Evolutionary conservation across 1,140 invertebrate species (phyloP), one percentile per base, ranked within the genome.

Genomic region (Pogonomyrmex californicus): DNA sequence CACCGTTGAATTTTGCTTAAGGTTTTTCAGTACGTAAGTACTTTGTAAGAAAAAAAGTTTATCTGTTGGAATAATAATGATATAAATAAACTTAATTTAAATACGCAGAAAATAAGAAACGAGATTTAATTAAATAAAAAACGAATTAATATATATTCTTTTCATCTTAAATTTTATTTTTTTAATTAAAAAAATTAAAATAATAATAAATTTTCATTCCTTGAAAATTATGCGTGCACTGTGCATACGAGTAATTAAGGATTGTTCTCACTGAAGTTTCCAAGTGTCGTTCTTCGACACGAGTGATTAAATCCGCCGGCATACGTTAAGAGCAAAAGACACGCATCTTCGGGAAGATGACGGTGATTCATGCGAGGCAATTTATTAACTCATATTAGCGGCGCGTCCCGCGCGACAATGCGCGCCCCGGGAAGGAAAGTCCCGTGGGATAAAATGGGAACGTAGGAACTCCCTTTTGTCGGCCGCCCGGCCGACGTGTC

Each of bases 401-500:
- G n/a, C 41, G 70, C 44, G 66, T 9, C 14, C 30, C 33, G 30
- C 33, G 30, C 47, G 9, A 41, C 6, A 47, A 83, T 79, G 36
- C 30, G 47, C 36, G 12, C 17, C 30, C 30, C 14, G 51, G 10
- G 60, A 75, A 86, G 78, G 88, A 88, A 89, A 75, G 65, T 49
- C 63, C 66, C 68, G 56, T 17, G 54, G 79, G 68, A 49, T 58
- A 81, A 89, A 89, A 89, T 89, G 86, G 87, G 68, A 88, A 33
- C 60, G 41, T 62, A 68, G 44, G 23, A 33, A 76, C 62, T 66
- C 51, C 77, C 82, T 83, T 86, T 89, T 89, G 87, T 86, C 71
- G 60, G 47, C 12, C 23, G 75, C 41, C 17, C 33, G 10, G 82
- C 62, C 51, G 38, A 51, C 75, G 41, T 56, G 62, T 79, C 60